Evolutionary conservation across 2,113 vertebrate species (phyloP).

Genomic region (Phodopus roborovskii): DNA sequence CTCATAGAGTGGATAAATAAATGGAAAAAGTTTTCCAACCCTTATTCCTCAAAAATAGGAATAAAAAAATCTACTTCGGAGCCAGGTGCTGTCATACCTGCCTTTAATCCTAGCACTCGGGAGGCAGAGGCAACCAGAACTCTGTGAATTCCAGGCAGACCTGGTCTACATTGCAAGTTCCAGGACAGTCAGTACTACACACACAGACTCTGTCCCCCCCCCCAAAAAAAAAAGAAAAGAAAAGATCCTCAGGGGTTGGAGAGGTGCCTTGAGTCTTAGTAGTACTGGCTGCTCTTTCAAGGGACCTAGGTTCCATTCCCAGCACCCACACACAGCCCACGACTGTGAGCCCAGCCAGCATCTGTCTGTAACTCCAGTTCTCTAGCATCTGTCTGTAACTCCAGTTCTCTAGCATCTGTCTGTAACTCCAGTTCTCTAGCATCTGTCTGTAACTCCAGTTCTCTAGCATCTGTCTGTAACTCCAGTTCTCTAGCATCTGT

Average conservation of each 20-base stretch:
- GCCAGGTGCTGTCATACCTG: background rate
- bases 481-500: too few relatives aligned
- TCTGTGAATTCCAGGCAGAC: background rate
- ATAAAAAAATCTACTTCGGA: background rate
- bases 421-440: too few relatives aligned
- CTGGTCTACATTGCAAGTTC: background rate
- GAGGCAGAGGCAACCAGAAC: background rate
- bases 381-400: background rate
- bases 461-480: too few relatives aligned
- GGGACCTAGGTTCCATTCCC: background rate
- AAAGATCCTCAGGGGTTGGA: background rate
- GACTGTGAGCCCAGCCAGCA: too few relatives aligned
- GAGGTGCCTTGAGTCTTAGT: background rate
- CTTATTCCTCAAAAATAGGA: background rate
- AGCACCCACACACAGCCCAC: too few relatives aligned
- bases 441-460: too few relatives aligned
- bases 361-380: background rate
- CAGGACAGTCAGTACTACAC: background rate
- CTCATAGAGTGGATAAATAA: background rate
- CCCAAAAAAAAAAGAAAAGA: too few relatives aligned
- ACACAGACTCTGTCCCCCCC: background rate
- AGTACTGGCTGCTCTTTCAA: background rate
- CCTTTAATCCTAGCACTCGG: background rate
- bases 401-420: too few relatives aligned
- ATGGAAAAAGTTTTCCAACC: background rate